Base-by-base conservation (phyloP, 2,888 invertebrate genomes). In the Augiades crinisus region DNA sequence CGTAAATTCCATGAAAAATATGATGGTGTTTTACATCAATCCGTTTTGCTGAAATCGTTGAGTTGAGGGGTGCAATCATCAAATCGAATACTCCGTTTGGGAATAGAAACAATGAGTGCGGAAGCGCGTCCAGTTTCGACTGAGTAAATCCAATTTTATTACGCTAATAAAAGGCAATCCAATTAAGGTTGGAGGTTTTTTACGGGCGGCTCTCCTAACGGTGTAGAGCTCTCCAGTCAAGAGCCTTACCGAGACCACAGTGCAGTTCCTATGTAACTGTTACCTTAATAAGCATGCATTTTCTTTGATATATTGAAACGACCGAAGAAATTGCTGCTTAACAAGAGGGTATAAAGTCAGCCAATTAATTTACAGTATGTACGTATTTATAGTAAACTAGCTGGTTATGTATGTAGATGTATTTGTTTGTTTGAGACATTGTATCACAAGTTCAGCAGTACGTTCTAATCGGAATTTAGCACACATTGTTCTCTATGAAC, bases 161-260 rank as follows among this genome's bases (percentile, higher is more conserved):
- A 81, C 80, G 77, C 81, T 83, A 85, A 85, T 85, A 87, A 87
- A 87, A 83, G 75, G 78, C 82, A 78, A 80, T 83, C 83, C 87
- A 87, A 87, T 87, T 86, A 87, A 82, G 80, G 72, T 70, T 61
- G 70, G 71, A 72, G 75, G 74, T 75, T 84, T 85, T 85, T 85
- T 81, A 80, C 77, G 69, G 70, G 70, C 69, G 65, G 62, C 68
- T 68, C 75, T 68, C 67, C 54, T 57, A 58, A 53, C 53, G 56
- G 57, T 67, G 64, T 68, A 79, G 78, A 64, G 73, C 72, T 45
- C 81, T 83, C 56, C 60, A 72, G 61, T 68, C 53, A 65, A 76
- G 79, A 59, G 72, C 62, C 63, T 67, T 57, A 58, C 64, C 56
- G 45, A 50, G 38, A 49, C 56, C 49, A 40, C 60, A 58, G 58